phyloP scores from a whole-genome alignment of 2,113 vertebrate species.

The Pogonocichla stellata region DNA sequence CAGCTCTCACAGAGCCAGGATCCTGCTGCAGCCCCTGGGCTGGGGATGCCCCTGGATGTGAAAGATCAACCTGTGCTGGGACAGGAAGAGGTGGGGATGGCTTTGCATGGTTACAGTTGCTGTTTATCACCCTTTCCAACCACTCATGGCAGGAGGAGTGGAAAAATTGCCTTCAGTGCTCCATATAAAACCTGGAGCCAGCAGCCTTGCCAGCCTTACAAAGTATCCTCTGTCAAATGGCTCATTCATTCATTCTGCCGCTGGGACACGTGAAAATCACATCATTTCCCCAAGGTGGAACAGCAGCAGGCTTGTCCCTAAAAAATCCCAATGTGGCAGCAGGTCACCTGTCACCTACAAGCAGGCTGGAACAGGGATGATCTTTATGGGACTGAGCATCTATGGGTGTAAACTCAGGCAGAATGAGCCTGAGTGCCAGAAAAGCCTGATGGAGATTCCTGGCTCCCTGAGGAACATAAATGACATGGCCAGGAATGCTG shows the following conservation, averaged over 20 bases:
- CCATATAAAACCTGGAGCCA: constrained; percentile 1
- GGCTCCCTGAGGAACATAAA: background rate
- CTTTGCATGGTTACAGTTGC: constrained; percentile 47
- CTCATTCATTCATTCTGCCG: constrained; percentile 39
- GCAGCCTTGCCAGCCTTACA: constrained; percentile 14
- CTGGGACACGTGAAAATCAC: background rate
- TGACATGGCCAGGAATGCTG: background rate
- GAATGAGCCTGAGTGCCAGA: background rate
- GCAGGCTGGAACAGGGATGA: background rate
- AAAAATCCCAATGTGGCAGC: background rate
- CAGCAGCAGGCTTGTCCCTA: background rate
- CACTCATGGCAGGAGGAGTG: background rate
- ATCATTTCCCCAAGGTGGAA: background rate
- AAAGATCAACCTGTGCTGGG: constrained; percentile 17
- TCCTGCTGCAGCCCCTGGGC: background rate
- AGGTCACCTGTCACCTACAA: background rate
- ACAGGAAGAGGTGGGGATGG: constrained; percentile 29
- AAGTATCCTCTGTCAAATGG: background rate
- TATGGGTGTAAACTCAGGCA: background rate
- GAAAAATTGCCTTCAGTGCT: constrained; percentile 65
- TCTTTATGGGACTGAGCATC: background rate
- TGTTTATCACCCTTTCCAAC: constrained; percentile 59
- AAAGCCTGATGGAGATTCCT: background rate
- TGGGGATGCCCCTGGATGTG: background rate
- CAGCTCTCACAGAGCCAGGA: accelerated